phyloP scores from a whole-genome alignment of 2,797 vertebrate species.

The Anguilla pacifica region DNA sequence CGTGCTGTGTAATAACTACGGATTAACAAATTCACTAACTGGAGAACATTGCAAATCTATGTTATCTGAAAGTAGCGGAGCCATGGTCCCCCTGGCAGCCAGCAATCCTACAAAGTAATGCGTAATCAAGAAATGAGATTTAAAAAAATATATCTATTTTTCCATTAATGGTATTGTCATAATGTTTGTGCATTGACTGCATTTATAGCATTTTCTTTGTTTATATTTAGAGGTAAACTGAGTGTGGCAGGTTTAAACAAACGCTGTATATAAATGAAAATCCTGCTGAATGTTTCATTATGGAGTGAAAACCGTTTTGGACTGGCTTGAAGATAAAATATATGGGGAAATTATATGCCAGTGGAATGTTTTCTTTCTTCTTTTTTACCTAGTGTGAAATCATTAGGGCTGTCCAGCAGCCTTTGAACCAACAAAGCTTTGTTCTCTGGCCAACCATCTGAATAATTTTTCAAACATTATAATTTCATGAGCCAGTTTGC shows the following conservation, averaged over 20 bases:
- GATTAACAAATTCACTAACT: too few relatives aligned
- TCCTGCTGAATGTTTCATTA: background rate
- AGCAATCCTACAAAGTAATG: background rate
- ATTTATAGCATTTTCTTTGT: background rate
- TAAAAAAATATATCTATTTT: background rate
- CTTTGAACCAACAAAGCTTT: conserved; percentile 20
- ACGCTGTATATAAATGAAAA: background rate
- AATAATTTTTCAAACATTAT: conserved; percentile 18
- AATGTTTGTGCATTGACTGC: background rate
- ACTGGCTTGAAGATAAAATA: background rate
- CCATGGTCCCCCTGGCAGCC: too few relatives aligned
- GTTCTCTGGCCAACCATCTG: conserved; percentile 12
- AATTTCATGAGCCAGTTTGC: conserved; percentile 15
- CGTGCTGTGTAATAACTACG: too few relatives aligned
- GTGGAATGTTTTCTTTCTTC: background rate
- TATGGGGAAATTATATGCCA: background rate
- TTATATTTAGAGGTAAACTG: background rate
- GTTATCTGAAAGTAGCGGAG: too few relatives aligned
- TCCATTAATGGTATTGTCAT: background rate
- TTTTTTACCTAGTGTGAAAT: conserved; percentile 1
- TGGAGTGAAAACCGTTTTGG: background rate
- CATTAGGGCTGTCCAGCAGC: conserved; percentile 1
- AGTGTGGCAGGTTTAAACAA: background rate
- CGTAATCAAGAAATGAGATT: background rate
- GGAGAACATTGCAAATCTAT: too few relatives aligned